Conservation (phyloP, 2,797 vertebrate species). For the Rhincodon typus region DNA sequence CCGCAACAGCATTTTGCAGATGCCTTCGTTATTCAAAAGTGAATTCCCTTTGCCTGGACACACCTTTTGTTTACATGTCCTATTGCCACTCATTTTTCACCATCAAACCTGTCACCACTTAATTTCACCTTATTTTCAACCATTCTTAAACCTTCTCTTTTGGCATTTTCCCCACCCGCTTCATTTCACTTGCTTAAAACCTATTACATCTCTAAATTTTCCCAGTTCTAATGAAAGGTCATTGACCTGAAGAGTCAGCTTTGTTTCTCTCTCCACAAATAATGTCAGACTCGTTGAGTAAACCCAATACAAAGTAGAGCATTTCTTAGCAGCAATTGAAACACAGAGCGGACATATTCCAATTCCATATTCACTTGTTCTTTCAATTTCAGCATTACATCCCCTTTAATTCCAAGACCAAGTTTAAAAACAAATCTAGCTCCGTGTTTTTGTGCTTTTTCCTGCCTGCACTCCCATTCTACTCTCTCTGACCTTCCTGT, state of each 20-base stretch:
- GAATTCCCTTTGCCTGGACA: no score
- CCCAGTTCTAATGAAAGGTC: not conserved
- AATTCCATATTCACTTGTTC: not conserved
- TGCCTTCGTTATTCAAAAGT: no score
- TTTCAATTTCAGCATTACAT: not conserved
- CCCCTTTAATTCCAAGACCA: not conserved
- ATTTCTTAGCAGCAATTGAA: not conserved
- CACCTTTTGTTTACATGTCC: not conserved
- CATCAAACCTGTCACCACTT: not conserved
- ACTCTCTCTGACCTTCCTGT: not conserved
- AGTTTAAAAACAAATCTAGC: not conserved
- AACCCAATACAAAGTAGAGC: not conserved
- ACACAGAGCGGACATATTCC: not conserved
- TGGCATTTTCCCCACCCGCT: no score
- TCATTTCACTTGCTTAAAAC: not conserved
- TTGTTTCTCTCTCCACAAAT: not conserved
- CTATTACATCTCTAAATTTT: not conserved
- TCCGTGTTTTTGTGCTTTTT: not conserved
- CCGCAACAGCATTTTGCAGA: no score
- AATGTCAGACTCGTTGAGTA: not conserved
- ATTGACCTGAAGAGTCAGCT: not conserved
- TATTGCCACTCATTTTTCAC: not conserved
- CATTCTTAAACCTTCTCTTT: no score
- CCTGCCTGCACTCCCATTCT: not conserved
- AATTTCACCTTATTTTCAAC: not conserved